Percentiles rank a stretch among this genome's conserved stretches.
Conservation (phyloP, 2,888 invertebrate species). For the Balanococcus diminutus region DNA sequence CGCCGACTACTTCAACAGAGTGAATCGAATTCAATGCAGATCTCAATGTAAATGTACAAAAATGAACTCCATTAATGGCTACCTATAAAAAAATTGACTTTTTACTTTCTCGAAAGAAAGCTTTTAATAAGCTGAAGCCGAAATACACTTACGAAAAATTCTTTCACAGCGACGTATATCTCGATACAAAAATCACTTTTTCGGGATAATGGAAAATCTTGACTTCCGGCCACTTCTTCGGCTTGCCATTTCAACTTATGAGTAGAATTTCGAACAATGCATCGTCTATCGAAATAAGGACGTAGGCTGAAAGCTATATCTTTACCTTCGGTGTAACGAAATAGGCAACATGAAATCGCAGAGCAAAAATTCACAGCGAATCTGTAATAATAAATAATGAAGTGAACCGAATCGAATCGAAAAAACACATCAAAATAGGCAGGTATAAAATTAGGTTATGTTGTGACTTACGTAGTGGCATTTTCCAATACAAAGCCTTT, state of each 20-base stretch:
- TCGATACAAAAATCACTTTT: constrained; percentile 10
- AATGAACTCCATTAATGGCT: constrained; percentile 28
- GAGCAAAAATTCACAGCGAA: constrained; percentile 25
- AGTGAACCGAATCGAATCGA: too few relatives aligned
- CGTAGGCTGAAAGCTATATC: constrained; percentile 39
- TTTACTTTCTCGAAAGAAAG: not conserved
- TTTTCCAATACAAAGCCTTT: constrained; percentile 9
- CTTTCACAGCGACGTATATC: constrained; percentile 6
- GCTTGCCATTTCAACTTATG: constrained; percentile 18
- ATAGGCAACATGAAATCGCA: not conserved
- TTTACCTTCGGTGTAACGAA: not conserved
- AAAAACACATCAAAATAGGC: not conserved
- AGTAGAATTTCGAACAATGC: constrained; percentile 31
- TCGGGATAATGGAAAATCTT: constrained; percentile 15
- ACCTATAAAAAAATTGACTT: not conserved
- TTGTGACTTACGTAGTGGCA: constrained; percentile 10
- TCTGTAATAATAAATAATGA: too few relatives aligned
- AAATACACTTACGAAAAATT: constrained; percentile 37
- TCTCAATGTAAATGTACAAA: constrained; percentile 4
- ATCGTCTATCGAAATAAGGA: constrained; percentile 23
- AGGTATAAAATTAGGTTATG: not conserved
- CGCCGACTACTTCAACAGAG: constrained; percentile 24
- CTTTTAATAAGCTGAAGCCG: not conserved
- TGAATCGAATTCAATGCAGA: not conserved
- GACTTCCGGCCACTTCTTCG: constrained; percentile 1